Evolutionary conservation across 2,888 invertebrate species (phyloP).

Genomic region (Dynastes maya): DNA sequence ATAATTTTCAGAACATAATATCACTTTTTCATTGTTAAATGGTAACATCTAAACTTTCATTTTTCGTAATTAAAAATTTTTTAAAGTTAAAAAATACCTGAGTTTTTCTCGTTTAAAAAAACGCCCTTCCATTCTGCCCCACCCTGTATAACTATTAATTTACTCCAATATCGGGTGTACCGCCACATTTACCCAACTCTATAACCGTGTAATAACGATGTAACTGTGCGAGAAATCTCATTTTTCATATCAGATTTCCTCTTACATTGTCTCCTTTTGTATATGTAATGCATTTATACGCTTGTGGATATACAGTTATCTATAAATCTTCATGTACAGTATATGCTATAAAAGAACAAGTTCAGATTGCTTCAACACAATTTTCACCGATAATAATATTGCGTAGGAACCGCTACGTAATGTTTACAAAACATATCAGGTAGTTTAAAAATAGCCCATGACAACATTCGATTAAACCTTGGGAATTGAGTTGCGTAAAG

Average conservation of each 20-base stretch:
- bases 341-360: conserved; percentile 26
- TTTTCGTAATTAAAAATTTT: too few relatives aligned
- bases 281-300: background rate
- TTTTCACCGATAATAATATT: conserved; percentile 18
- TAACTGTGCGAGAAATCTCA: background rate
- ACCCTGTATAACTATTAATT: too few relatives aligned
- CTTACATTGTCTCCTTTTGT: background rate
- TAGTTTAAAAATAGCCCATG: conserved; percentile 44
- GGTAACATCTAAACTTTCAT: too few relatives aligned
- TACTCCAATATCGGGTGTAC: too few relatives aligned
- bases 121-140: too few relatives aligned
- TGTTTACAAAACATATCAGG: conserved; percentile 47
- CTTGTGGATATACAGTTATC: background rate
- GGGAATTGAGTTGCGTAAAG: conserved; percentile 1
- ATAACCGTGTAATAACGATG: background rate
- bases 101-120: too few relatives aligned
- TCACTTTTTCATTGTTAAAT: too few relatives aligned
- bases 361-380: conserved; percentile 16
- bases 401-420: conserved; percentile 17
- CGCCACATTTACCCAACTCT: background rate
- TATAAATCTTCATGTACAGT: background rate
- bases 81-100: too few relatives aligned
- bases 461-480: background rate
- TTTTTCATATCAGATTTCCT: background rate
- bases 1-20: too few relatives aligned